Evolutionary conservation across 1,140 invertebrate species (phyloP).

Genomic region (Lethrus apterus): DNA sequence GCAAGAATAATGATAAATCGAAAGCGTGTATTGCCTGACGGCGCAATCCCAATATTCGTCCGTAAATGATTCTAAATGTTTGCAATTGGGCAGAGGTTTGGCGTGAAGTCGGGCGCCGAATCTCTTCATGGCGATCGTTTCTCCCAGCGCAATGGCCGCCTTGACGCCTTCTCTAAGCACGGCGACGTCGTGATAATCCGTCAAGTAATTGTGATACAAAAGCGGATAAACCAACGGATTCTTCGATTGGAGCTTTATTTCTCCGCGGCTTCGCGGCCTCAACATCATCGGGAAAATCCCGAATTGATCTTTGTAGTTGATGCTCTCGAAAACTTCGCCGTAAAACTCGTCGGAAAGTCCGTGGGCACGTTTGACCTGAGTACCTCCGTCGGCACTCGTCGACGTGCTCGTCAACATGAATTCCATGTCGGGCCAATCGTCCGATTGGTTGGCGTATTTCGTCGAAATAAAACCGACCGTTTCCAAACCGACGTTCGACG

Average conservation of each 20-base stretch:
- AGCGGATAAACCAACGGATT: slow-evolving; percentile 81
- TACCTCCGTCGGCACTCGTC: slow-evolving; percentile 69
- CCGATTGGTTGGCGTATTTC: slow-evolving; percentile 72
- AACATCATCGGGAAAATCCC: slow-evolving; percentile 81
- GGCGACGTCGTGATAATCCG: slow-evolving; percentile 69
- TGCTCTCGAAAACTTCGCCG: slow-evolving; percentile 59
- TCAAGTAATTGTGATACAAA: slow-evolving; percentile 84
- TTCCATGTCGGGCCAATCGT: slow-evolving; percentile 86
- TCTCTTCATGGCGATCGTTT: slow-evolving; percentile 61
- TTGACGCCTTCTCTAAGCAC: slow-evolving; percentile 79
- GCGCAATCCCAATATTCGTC: slow-evolving; percentile 81
- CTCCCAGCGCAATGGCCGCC: slow-evolving; percentile 69
- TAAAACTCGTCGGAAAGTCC: slow-evolving; percentile 73
- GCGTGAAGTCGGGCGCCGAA: slow-evolving; percentile 69
- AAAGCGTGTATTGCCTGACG: slow-evolving; percentile 74
- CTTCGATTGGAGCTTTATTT: slow-evolving; percentile 63
- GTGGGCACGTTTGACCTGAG: slow-evolving; percentile 63
- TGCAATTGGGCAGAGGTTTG: slow-evolving; percentile 69
- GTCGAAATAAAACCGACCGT: slow-evolving; percentile 79
- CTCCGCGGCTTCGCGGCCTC: slow-evolving; percentile 75
- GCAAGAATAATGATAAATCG: slow-evolving; percentile 79
- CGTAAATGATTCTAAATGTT: slow-evolving; percentile 63
- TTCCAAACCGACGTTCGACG: slow-evolving; percentile 74
- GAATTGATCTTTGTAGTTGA: slow-evolving; percentile 66
- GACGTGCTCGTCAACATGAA: slow-evolving; percentile 81